These are phyloP conservation scores for Lordiphosa stackelbergi DNA, from an alignment of 1,140 invertebrate genomes.

Conservation along the genomic window DNA sequence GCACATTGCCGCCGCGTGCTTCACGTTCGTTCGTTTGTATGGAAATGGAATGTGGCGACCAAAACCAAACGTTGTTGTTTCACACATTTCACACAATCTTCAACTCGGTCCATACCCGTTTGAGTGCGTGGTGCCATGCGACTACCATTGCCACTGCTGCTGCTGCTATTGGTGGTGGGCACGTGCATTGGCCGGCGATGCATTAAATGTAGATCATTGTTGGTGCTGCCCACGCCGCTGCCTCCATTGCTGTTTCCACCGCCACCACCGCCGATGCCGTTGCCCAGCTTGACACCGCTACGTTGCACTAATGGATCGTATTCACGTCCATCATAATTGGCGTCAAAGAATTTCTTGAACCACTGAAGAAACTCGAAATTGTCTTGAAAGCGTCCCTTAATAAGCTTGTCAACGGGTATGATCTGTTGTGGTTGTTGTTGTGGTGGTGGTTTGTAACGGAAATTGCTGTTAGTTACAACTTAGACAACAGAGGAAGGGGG, in stretches of 20 bases:
- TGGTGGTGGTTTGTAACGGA: slow-evolving; percentile 60
- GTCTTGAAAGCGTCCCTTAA: slow-evolving; percentile 98
- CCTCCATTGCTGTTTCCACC: slow-evolving; percentile 49
- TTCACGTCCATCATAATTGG: slow-evolving; percentile 97
- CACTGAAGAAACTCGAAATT: slow-evolving; percentile 99
- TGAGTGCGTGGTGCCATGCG: slow-evolving; percentile 30
- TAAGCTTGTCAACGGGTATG: slow-evolving; percentile 97
- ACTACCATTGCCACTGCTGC: too few species aligned
- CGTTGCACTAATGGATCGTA: slow-evolving; percentile 95
- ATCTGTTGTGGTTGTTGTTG: slow-evolving; percentile 81
- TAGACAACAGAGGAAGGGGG: slow-evolving; percentile 10
- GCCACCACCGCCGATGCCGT: slow-evolving; percentile 74
- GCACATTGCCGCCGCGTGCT: slow-evolving; percentile 25
- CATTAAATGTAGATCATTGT: slow-evolving; percentile 74
- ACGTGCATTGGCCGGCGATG: slow-evolving; percentile 78
- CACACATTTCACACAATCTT: slow-evolving; percentile 5
- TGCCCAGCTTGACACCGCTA: slow-evolving; percentile 85
- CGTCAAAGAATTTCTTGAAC: slow-evolving; percentile 99
- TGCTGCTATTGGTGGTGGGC: slow-evolving; percentile 15
- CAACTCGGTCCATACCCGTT: slow-evolving; percentile 22
- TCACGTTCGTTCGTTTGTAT: slow-evolving; percentile 30
- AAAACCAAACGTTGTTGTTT: slow-evolving; percentile 14
- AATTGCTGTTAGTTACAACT: slow-evolving; percentile 67
- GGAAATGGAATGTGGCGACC: slow-evolving; percentile 16
- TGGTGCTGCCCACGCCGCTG: slow-evolving; percentile 59